A percentile compares a stretch with the other conserved stretches of the same genome.
phyloP scores from a whole-genome alignment of 2,797 vertebrate species.

The Ceyx erithaca region DNA sequence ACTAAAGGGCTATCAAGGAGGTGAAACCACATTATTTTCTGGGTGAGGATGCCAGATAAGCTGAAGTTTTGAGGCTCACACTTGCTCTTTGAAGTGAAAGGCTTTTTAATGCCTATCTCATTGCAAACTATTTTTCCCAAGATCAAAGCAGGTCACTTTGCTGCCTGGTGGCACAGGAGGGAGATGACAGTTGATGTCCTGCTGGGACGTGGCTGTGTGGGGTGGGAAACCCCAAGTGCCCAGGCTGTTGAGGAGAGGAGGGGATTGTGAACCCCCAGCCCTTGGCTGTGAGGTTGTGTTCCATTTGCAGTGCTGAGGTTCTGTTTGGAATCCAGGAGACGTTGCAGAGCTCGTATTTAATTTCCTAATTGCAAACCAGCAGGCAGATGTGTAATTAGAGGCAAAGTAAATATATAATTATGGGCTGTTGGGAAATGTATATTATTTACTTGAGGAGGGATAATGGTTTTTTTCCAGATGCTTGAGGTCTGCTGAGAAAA shows the following conservation, averaged over 20 bases:
- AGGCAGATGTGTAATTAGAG: conserved; percentile 68
- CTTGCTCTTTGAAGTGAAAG: background rate
- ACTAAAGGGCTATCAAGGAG: background rate
- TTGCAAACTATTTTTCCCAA: background rate
- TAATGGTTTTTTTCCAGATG: conserved; percentile 54
- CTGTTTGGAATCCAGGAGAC: background rate
- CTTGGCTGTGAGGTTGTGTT: background rate
- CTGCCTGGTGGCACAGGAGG: accelerated
- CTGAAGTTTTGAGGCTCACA: background rate
- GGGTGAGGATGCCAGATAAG: background rate
- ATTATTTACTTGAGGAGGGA: conserved; percentile 60
- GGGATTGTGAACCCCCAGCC: background rate
- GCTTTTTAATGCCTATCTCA: background rate
- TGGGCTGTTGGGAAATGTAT: conserved; percentile 43
- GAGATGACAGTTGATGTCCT: background rate
- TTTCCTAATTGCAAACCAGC: conserved; percentile 65
- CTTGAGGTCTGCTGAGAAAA: conserved; percentile 39
- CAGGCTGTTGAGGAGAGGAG: background rate
- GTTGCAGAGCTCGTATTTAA: background rate
- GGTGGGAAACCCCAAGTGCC: accelerated
- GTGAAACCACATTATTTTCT: background rate
- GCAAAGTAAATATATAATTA: conserved; percentile 73
- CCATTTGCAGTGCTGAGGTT: background rate
- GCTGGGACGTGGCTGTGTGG: background rate
- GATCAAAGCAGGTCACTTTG: background rate